Percentiles rank a stretch among this genome's conserved stretches.
Conservation (phyloP, 2,113 vertebrate genomes). For the Conger conger region DNA sequence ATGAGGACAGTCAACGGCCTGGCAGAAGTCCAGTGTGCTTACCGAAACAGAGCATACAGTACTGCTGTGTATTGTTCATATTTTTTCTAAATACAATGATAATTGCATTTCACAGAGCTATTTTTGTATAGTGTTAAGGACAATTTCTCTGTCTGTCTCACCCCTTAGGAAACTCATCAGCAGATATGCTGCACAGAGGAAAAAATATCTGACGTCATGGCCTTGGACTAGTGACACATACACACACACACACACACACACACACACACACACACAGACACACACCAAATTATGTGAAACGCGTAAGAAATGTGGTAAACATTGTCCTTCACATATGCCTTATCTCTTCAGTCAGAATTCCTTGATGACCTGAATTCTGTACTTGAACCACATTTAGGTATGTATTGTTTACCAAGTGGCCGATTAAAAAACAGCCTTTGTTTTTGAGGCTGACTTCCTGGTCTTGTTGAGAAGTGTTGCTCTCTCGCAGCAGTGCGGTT, state of each 20-base stretch:
- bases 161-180: background rate
- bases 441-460: no score
- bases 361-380: background rate
- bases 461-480: no score
- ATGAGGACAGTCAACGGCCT: no score
- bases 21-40: background rate
- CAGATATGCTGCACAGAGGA: constrained; percentile 18
- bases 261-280: background rate
- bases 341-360: background rate
- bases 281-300: background rate
- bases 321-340: background rate
- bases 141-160: background rate
- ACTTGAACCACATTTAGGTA: background rate
- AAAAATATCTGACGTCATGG: background rate
- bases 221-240: constrained; percentile 7
- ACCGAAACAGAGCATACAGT: no score
- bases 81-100: no score
- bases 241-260: background rate
- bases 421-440: no score
- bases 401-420: no score
- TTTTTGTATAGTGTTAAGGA: no score
- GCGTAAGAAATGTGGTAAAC: background rate
- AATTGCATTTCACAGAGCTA: no score
- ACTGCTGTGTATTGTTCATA: background rate
- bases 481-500: no score